Evolutionary conservation across 2,113 vertebrate genomes (phyloP), one percentile per base, ranked within the genome.

Genomic region (Solea solea): DNA sequence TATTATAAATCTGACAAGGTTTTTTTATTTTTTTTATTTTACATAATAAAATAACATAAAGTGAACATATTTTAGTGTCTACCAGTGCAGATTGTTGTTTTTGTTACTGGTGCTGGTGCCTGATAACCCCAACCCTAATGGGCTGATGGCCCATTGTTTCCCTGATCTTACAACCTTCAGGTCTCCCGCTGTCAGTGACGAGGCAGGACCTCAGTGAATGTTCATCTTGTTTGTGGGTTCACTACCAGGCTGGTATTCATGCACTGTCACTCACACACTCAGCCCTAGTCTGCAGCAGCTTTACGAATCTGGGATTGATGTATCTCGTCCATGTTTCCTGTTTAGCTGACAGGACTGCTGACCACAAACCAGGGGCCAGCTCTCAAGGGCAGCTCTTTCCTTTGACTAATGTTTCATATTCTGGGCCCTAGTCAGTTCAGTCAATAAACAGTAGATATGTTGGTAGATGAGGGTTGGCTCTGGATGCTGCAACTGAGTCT

Each of bases 81-180:
- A 77, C 52, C 64, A 48, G 59, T 69, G n/a, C 14, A 50, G 64
- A 53, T 9, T 78, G 54, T 80, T 90, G 72, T 81, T 88, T 85
- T 85, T 83, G 66, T 64, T 79, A 79, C 67, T 48, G 62, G 62
- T 65, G 63, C 64, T 72, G 54, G 55, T 50, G 64, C 56, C 74
- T 76, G 82, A 89, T 89, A 90, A 87, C 76, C 64, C 21, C 88
- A 88, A 90, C 87, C 78, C 66, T 15, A 16, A 45, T 70, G 64
- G 72, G 34, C 34, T 88, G 90, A 89, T 86, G 76, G 71, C 51
- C 86, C 54, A 83, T 91, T 89, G 88, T 89, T 83, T 87, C 57
- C 44, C 50, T 75, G 77, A 82, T 87, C 66, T 67, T 74, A 67
- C 21, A 8, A 53, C 63, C 76, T 46, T 21, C 54, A 55, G 70